phyloP scores from a whole-genome alignment of 1,140 invertebrate genomes.

The Trichonephila clavipes region DNA sequence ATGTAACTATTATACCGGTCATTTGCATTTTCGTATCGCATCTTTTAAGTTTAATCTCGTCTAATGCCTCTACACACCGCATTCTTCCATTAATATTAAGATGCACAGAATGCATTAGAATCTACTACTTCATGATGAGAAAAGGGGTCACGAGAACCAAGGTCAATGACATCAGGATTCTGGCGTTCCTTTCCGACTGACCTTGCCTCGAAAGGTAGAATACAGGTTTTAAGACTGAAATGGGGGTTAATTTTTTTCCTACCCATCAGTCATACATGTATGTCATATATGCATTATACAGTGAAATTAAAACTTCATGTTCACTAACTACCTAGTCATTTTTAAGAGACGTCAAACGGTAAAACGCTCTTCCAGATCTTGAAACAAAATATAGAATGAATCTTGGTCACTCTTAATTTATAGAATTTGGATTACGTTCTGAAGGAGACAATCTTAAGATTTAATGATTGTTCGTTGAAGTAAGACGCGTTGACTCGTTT shows the following conservation, averaged over 20 bases:
- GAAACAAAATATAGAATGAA: too few species aligned
- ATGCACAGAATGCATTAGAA: conserved; percentile 16
- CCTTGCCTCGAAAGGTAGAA: conserved; percentile 67
- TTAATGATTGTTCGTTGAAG: too few species aligned
- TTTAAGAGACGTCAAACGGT: too few species aligned
- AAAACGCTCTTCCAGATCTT: too few species aligned
- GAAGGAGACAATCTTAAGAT: too few species aligned
- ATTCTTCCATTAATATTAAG: neutral
- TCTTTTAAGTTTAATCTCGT: neutral
- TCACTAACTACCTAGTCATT: too few species aligned
- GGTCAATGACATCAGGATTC: conserved; percentile 59
- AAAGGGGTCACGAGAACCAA: conserved; percentile 70
- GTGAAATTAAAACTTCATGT: neutral
- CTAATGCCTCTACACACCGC: neutral
- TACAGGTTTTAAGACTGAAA: conserved; percentile 53
- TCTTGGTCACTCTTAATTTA: too few species aligned
- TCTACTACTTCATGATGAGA: neutral
- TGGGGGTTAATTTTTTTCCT: conserved; percentile 61
- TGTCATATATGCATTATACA: neutral
- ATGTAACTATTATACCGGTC: too few species aligned
- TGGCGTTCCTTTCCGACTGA: conserved; percentile 70
- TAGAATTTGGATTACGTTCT: too few species aligned
- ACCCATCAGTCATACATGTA: conserved; percentile 33
- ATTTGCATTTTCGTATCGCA: too few species aligned
- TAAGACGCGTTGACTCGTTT: too few species aligned